Conservation (phyloP, 2,888 invertebrate genomes). For the Halictus ligatus region DNA sequence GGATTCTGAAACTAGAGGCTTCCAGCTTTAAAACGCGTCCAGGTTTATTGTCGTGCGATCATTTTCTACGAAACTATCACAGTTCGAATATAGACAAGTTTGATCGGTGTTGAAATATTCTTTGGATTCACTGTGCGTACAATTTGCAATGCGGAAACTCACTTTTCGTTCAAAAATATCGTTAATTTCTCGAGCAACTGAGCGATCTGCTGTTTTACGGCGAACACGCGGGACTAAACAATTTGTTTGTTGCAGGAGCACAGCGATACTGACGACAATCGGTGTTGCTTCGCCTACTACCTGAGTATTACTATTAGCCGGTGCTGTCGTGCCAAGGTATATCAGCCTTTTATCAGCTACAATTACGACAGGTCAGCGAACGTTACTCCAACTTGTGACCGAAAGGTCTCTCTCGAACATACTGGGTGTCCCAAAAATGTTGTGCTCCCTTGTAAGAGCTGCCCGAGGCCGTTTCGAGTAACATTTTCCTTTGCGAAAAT, state of each 20-base stretch:
- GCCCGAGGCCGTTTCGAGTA: too few species aligned
- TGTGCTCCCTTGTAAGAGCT: too few species aligned
- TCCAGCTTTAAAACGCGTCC: too few species aligned
- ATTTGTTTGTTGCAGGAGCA: not conserved
- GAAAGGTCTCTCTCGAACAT: not conserved
- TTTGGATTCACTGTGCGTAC: not conserved
- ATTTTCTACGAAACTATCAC: not conserved
- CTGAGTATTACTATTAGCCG: slow-evolving; percentile 42
- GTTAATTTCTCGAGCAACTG: not conserved
- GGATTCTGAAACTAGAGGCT: too few species aligned
- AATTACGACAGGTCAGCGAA: not conserved
- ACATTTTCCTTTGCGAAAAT: too few species aligned
- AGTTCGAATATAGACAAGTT: not conserved
- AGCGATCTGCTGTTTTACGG: not conserved
- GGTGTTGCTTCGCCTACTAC: slow-evolving; percentile 23
- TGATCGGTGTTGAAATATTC: not conserved
- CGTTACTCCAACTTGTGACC: not conserved
- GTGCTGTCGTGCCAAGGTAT: slow-evolving; percentile 10
- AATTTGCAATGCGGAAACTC: not conserved
- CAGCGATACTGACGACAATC: not conserved
- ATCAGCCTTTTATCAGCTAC: slow-evolving; percentile 55
- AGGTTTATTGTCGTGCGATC: too few species aligned
- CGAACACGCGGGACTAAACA: not conserved
- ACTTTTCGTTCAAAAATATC: not conserved
- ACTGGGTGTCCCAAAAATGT: too few species aligned